These are phyloP conservation scores for Galerucella pusilla DNA, from an alignment of 2,888 invertebrate genomes.

Conservation along the genomic window DNA sequence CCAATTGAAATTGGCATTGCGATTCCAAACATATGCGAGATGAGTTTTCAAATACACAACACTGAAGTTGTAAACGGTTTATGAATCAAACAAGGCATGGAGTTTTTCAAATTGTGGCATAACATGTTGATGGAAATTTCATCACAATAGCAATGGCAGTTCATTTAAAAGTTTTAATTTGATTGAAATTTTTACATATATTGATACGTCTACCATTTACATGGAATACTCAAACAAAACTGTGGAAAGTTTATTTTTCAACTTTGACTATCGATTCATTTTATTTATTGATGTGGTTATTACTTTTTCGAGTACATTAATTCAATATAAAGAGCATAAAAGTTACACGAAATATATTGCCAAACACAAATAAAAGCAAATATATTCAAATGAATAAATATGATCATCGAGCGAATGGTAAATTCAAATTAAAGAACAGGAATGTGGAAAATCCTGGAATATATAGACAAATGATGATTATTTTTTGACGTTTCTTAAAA, in stretches of 20 bases:
- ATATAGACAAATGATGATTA: no score
- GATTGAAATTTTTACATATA: neutral
- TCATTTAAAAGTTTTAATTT: neutral
- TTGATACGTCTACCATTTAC: neutral
- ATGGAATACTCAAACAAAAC: neutral
- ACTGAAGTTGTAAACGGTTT: neutral
- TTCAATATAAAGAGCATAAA: neutral
- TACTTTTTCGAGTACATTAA: neutral
- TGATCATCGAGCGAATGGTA: no score
- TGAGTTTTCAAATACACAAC: neutral
- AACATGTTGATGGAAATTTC: neutral
- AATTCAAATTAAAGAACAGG: no score
- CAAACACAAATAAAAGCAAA: neutral
- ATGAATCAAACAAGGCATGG: neutral
- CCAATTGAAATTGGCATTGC: no score
- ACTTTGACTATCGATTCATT: neutral
- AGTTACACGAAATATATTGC: neutral
- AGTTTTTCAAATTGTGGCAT: neutral
- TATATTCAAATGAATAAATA: neutral
- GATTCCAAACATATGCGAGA: neutral
- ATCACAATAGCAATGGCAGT: neutral
- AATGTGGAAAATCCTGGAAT: no score
- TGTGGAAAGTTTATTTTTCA: neutral
- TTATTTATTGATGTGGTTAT: neutral
- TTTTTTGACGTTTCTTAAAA: no score